Evolutionary conservation across 2,888 invertebrate species (phyloP), one percentile per base, ranked within the genome.

Genomic region (Chrysolina haemoptera): DNA sequence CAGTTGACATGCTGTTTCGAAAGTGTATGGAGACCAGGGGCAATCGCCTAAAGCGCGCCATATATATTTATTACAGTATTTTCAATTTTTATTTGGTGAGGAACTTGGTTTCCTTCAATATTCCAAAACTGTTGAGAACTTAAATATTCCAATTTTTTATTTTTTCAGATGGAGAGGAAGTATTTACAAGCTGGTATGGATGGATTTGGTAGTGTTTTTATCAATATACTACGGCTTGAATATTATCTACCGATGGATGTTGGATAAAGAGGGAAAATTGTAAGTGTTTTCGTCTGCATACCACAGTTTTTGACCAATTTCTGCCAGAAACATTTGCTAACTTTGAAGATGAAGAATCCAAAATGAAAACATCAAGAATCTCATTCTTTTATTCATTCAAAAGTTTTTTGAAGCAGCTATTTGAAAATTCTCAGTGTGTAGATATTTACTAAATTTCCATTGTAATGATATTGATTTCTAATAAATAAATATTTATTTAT

Each of bases 111-210:
- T 35, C 8, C 35, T 8, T 35, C 35, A 8, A 35, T 4, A 4
- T 35, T 8, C 8, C 35, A 6, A 6, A 35, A 35, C 35, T 35
- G 35, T 35, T 4, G 8, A 35, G 35, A 35, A 35, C 35, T 35
- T 0, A 35, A 35, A 3, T 8, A 35, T 35, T 35, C 35, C 35
- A 6, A 35, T 67, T 63, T 75, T 80, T 65, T n/a, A n/a, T n/a
- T 48, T 64, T 82, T 82, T 22, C 69, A 97, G 97, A 91, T 98
- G 98, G 98, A 92, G 93, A 80, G 98, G 97, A 59, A 97, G 97
- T 86, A 95, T 98, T 83, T 98, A 98, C 92, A 98, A 98, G 89
- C 89, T 98, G 80, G 94, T 98, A 76, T 98, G 97, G 96, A 90
- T 95, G 80, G 98, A 98, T 87, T 90, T 97, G 69, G 85, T 95